Percentiles rank a stretch among this genome's conserved stretches.
phyloP scores from a whole-genome alignment of 2,888 invertebrate species.

The Temnothorax rugatulus region DNA sequence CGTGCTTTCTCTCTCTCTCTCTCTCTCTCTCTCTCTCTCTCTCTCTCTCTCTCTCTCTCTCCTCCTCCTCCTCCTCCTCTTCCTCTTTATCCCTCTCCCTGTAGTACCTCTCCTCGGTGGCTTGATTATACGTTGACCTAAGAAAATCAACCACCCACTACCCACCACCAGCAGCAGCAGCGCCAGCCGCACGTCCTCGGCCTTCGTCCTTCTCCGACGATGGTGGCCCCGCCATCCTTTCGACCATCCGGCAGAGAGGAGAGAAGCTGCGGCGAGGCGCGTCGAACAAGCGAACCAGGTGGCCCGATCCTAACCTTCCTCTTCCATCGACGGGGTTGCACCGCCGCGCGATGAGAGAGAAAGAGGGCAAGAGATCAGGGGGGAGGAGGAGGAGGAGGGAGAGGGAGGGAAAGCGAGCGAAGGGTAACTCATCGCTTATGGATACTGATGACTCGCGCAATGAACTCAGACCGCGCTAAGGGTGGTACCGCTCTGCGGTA shows the following conservation, averaged over 20 bases:
- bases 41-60: conserved; percentile 60
- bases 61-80: no score
- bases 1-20: conserved; percentile 70
- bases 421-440: conserved; percentile 90
- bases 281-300: conserved; percentile 84
- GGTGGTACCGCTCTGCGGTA: conserved; percentile 76
- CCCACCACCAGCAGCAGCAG: conserved; percentile 51
- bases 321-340: conserved; percentile 53
- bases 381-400: conserved; percentile 74
- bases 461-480: conserved; percentile 86
- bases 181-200: conserved; percentile 71
- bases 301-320: conserved; percentile 79
- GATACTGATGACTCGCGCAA: conserved; percentile 92
- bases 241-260: conserved; percentile 64
- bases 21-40: conserved; percentile 62
- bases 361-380: conserved; percentile 19
- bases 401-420: conserved; percentile 79
- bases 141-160: conserved; percentile 85
- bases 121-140: conserved; percentile 86
- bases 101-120: conserved; percentile 68
- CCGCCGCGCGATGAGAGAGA: conserved; percentile 15
- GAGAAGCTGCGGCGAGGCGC: conserved; percentile 69
- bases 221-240: conserved; percentile 64
- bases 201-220: conserved; percentile 76
- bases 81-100: conserved; percentile 59